Evolutionary conservation across 37 sponge, comb jelly and placozoan species (phyloP).

Genomic region (Cliona cf. orientalis): DNA sequence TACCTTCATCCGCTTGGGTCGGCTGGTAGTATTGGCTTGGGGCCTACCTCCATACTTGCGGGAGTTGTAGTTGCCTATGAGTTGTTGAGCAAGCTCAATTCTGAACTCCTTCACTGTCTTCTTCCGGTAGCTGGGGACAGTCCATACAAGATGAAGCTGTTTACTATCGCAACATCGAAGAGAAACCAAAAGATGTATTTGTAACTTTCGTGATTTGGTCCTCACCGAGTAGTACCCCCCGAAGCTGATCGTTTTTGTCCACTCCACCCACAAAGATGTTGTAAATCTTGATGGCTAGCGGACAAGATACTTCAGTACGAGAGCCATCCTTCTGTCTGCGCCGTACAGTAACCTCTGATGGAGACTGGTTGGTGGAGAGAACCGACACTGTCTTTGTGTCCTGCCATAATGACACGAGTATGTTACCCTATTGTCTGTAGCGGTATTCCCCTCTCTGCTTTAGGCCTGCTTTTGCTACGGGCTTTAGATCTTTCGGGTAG

Average conservation of each 20-base stretch:
- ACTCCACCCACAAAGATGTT: conserved; percentile 39
- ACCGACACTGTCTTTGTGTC: conserved; percentile 40
- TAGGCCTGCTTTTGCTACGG: too few relatives aligned
- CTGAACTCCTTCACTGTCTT: too few relatives aligned
- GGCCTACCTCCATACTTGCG: too few relatives aligned
- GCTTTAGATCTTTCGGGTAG: too few relatives aligned
- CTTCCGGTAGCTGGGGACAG: neutral
- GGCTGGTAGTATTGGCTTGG: too few relatives aligned
- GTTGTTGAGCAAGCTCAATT: too few relatives aligned
- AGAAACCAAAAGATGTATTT: conserved; percentile 9
- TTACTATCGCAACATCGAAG: neutral
- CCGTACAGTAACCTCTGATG: neutral
- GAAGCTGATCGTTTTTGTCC: conserved; percentile 18
- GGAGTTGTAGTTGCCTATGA: too few relatives aligned
- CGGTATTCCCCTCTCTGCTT: too few relatives aligned
- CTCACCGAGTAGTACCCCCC: too few relatives aligned
- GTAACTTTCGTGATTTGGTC: too few relatives aligned
- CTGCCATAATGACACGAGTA: conserved; percentile 28
- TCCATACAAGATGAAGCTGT: too few relatives aligned
- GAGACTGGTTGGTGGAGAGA: conserved; percentile 23
- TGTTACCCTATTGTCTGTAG: conserved; percentile 35
- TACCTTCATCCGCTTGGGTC: too few relatives aligned
- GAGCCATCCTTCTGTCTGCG: conserved; percentile 42
- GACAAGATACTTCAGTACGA: conserved; percentile 25
- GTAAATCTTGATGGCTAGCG: conserved; percentile 15